phyloP scores from a whole-genome alignment of 1,140 invertebrate species.

The Hermetia illucens region DNA sequence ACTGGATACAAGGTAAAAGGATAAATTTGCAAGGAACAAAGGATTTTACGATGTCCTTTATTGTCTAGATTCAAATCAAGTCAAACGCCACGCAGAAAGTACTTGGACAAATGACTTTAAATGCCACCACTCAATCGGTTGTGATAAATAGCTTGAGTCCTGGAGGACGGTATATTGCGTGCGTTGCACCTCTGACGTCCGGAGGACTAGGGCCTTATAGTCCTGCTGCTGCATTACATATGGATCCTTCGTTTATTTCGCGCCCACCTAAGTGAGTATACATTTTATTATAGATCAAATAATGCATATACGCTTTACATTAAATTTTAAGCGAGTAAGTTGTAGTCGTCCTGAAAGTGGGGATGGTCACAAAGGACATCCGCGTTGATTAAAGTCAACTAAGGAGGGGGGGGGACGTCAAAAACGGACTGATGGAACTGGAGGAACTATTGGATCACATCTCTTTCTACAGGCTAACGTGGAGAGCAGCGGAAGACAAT shows the following conservation, averaged over 20 bases:
- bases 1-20: conserved; percentile 57
- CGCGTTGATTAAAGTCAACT: too few species aligned
- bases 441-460: too few species aligned
- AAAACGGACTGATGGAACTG: too few species aligned
- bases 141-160: conserved; percentile 45
- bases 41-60: neutral
- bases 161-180: conserved; percentile 45
- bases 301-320: conserved; percentile 4
- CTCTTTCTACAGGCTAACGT: too few species aligned
- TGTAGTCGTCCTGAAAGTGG: too few species aligned
- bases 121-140: conserved; percentile 44
- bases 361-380: too few species aligned
- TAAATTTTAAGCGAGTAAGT: too few species aligned
- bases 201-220: conserved; percentile 44
- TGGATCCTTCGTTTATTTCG: conserved; percentile 36
- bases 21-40: too few species aligned
- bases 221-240: conserved; percentile 34
- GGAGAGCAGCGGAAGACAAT: too few species aligned
- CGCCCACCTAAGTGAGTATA: conserved; percentile 8
- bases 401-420: too few species aligned
- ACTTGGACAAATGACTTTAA: conserved; percentile 47
- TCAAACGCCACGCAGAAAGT: conserved; percentile 43
- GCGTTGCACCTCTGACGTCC: conserved; percentile 47
- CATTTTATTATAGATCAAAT: neutral
- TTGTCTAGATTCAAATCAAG: conserved; percentile 45